Base-by-base conservation (phyloP, 2,888 invertebrate genomes). In the Drosophila lacicola region DNA sequence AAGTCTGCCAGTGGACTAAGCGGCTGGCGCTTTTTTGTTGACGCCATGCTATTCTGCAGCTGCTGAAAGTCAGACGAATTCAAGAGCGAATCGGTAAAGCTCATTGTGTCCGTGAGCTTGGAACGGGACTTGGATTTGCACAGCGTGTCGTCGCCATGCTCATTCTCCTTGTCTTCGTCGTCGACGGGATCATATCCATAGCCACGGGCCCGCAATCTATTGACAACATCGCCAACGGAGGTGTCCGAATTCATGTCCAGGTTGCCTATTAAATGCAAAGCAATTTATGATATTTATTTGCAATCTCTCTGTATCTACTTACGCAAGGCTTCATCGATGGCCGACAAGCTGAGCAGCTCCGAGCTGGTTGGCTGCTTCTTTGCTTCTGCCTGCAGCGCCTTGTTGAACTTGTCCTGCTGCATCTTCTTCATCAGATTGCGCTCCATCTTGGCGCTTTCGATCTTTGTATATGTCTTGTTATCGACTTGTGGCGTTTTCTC, bases 251-350 rank as follows among this genome's bases (percentile, higher is more conserved):
- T 80, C 2, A 92, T 70, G 33, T 89, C 80, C 5, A 92, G 78
- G 45, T 91, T 88, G 50, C 77, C 91, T 91, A 50, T 37, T 69
- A 41, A 37, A 37, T 29, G 8, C 8, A 29, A 29, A 29, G 2
- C 29, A 29, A 29, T 29, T 8, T 2, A 53, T 10, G 4, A 4
- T 0, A 29, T 8, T 29, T 8, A 8, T 29, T 8, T 25, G 1
- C 6, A 25, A 25, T 25, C 25, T 6, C 8, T 2, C 25, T 39
- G 17, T 14, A 25, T 11, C n/a, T 36, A 76, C 84, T 82, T 71
- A 92, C 91, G 78, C 37, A 92, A 68, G 4, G 91, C 91, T 21
- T 88, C 85, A 64, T 90, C 90, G 14, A 92, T 92, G 1, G 91
- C 91, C 0, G 92, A 90, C 46, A 92, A 63, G 42, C 91, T 92